Evolutionary conservation across 1,140 invertebrate species (phyloP), one percentile per base, ranked within the genome.

Genomic region (Holotrichia oblita): DNA sequence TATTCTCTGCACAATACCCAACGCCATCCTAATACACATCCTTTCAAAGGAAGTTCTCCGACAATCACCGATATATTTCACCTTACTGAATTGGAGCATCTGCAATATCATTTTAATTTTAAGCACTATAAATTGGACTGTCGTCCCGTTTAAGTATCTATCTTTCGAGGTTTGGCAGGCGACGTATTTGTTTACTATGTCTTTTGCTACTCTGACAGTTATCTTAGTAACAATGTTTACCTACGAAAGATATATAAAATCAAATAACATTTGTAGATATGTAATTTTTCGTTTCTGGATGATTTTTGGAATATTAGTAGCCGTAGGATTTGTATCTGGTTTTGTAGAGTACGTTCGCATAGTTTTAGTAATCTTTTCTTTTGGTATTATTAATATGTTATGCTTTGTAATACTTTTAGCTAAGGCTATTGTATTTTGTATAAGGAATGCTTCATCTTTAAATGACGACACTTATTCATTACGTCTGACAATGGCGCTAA

Each of bases 41-140:
- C 61, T 69, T 12, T 24, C 24, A 8, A 69, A 69, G 22, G 22
- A 69, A 69, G 22, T 22, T 10, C 61, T 34, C 4, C 61, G 61
- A 69, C 61, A 69, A 27, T 27, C 61, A 22, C 22, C 20, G 20
- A 17, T 69, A 12, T 34, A 69, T 12, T 27, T 69, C 17, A 69
- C 22, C 24, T 10, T 69, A 22, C 61, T 24, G 27, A 24, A 69
- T 69, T 69, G 61, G 61, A 69, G 61, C 61, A 22, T 69, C 9
- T 69, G 61, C 61, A 69, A 69, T 20, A 14, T 69, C 7, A 20
- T 69, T 69, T 27, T 69, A 69, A 69, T 69, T 20, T 24, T 34
- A 22, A 69, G 61, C 27, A 34, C 61, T 7, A 69, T 69, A 34
- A 17, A 69, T 69, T 69, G 22, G 22, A 69, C 61, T 12, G 22